Evolutionary conservation across 2,797 vertebrate genomes (phyloP).

Genomic region (Borostomias antarcticus): DNA sequence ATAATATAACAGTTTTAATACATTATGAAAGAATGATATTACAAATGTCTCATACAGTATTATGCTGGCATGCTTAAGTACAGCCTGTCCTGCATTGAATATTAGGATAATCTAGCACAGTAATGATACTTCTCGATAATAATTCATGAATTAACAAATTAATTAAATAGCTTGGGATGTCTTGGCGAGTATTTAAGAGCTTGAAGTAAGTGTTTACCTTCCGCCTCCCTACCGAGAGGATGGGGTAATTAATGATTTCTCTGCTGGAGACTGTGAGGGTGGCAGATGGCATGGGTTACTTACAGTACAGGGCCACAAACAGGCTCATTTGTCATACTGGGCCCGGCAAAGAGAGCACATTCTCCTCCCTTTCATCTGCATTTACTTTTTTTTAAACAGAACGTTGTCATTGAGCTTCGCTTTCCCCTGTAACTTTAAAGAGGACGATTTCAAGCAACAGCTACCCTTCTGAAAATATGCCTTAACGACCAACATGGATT

Average conservation of each 20-base stretch:
- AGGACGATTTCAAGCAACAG: not conserved
- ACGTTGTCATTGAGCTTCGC: no score
- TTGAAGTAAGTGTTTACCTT: slow-evolving; percentile 59
- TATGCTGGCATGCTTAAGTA: not conserved
- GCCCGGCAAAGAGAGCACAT: slow-evolving; percentile 25
- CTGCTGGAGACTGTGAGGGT: slow-evolving; percentile 44
- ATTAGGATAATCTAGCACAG: not conserved
- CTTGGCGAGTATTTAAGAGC: slow-evolving; percentile 47
- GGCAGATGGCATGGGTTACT: slow-evolving; percentile 63
- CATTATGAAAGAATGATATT: slow-evolving; percentile 13
- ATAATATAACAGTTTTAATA: not conserved
- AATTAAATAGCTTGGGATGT: slow-evolving; percentile 51
- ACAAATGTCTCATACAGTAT: not conserved
- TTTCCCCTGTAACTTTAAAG: no score
- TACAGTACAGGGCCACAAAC: slow-evolving; percentile 43
- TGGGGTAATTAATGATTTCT: slow-evolving; percentile 61
- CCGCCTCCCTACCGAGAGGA: slow-evolving; percentile 50
- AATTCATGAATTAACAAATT: slow-evolving; percentile 45
- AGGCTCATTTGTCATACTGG: slow-evolving; percentile 40
- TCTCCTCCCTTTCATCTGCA: slow-evolving; percentile 24
- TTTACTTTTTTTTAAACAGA: no score
- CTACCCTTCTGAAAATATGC: not conserved
- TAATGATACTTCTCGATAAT: not conserved
- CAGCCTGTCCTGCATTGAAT: not conserved
- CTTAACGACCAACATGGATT: not conserved